Conservation (phyloP, 2,113 vertebrate species). For the Tautogolabrus adspersus region DNA sequence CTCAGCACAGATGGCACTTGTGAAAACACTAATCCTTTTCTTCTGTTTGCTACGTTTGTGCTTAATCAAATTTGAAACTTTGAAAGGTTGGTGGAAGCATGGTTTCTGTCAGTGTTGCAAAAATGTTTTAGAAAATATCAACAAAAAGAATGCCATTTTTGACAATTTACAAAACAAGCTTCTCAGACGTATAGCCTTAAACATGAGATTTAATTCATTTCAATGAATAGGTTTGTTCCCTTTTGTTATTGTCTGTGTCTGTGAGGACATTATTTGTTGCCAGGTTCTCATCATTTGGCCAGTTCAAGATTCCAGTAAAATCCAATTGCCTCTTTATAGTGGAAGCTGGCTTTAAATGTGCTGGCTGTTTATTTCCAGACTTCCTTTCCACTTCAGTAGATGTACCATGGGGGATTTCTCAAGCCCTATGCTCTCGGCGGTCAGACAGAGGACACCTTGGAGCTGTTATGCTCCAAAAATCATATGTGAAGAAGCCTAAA, state of each 20-base stretch:
- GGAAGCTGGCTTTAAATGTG: neutral
- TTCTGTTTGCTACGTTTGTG: neutral
- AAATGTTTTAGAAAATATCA: neutral
- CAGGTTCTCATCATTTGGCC: no score
- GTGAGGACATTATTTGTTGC: no score
- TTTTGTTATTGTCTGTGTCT: neutral
- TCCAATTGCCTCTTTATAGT: neutral
- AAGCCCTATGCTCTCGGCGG: neutral
- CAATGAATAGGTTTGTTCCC: neutral
- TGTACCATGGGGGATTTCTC: neutral
- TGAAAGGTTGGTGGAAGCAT: neutral
- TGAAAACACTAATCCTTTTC: neutral
- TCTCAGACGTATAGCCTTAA: no score
- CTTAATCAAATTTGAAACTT: constrained; percentile 2
- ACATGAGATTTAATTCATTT: no score
- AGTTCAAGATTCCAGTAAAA: no score
- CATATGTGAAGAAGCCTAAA: neutral
- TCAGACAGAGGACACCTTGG: constrained; percentile 24
- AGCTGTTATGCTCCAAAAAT: constrained; percentile 29
- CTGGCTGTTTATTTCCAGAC: constrained; percentile 2
- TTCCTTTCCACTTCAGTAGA: constrained; percentile 3
- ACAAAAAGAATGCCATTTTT: no score
- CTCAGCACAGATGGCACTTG: constrained; percentile 19
- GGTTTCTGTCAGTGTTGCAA: neutral
- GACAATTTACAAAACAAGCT: no score